Evolutionary conservation across 1,140 invertebrate species (phyloP).

Genomic region (Euwallacea fornicatus): DNA sequence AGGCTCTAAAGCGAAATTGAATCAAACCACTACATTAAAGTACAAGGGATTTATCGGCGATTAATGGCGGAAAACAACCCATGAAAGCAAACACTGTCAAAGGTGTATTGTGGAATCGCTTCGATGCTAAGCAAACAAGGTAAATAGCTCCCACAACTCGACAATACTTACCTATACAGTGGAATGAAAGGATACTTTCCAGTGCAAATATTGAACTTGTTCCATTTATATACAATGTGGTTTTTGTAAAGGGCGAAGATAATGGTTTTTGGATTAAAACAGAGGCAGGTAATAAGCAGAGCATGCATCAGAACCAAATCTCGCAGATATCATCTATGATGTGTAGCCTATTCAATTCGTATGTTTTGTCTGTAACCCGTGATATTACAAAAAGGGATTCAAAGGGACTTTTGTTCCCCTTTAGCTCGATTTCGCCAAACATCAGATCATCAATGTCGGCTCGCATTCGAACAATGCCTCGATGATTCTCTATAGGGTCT

Average conservation of each 20-base stretch:
- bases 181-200: background rate
- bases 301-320: background rate
- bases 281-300: background rate
- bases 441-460: constrained; percentile 22
- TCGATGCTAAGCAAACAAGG: background rate
- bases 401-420: constrained; percentile 21
- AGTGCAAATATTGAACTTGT: background rate
- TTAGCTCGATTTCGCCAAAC: constrained; percentile 19
- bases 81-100: background rate
- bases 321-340: background rate
- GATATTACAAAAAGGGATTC: constrained; percentile 14
- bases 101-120: background rate
- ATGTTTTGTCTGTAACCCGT: background rate
- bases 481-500: constrained; percentile 1
- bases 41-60: background rate
- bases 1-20: too few species aligned
- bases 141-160: background rate
- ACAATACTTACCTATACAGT: background rate
- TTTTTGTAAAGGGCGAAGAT: too few species aligned
- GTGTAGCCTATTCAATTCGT: too few species aligned
- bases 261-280: background rate
- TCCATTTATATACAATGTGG: background rate
- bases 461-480: constrained; percentile 6
- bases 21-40: background rate
- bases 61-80: background rate